These are phyloP conservation scores for Bos taurus DNA, from an alignment of 2,113 vertebrate genomes.

Conservation along the genomic window ARS-UCD2.0 NC_037336.1:103047001-103047500, in stretches of 20 bases:
- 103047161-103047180: rapidly evolving
- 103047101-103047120: no score
- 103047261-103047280: background rate
- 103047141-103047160: rapidly evolving
- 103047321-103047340: background rate
- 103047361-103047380: rapidly evolving
- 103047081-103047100: rapidly evolving
- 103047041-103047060: rapidly evolving
- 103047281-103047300: no score
- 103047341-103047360: rapidly evolving
- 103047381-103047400: rapidly evolving
- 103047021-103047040: no score
- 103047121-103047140: rapidly evolving
- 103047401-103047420: rapidly evolving
- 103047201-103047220: rapidly evolving
- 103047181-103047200: rapidly evolving
- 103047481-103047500: background rate
- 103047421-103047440: background rate
- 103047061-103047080: rapidly evolving
- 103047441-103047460: background rate
- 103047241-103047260: rapidly evolving
- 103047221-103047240: rapidly evolving
- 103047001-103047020: rapidly evolving
- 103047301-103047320: rapidly evolving
- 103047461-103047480: background rate